Evolutionary conservation across 2,888 invertebrate genomes (phyloP).

Genomic region (Acleris holmiana): DNA sequence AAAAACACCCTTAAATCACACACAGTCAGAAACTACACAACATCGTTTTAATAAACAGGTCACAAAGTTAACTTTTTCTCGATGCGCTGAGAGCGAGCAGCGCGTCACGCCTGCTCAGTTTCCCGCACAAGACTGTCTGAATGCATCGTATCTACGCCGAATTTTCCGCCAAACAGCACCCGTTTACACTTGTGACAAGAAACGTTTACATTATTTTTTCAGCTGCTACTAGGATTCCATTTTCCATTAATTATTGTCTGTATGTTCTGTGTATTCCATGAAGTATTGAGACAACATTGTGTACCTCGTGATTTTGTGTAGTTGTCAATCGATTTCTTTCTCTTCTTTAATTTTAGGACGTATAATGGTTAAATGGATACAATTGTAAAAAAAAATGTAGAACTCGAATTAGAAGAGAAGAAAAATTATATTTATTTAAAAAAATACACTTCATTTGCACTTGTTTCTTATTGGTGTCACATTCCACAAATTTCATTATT

Average conservation of each 20-base stretch:
- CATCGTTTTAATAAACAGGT: not conserved
- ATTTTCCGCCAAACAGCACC: conserved; percentile 29
- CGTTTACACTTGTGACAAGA: conserved; percentile 22
- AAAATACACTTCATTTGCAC: too few species aligned
- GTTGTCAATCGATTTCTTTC: too few species aligned
- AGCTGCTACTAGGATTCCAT: conserved; percentile 24
- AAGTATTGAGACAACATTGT: not conserved
- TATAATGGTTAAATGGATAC: too few species aligned
- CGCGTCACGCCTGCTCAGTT: conserved; percentile 17
- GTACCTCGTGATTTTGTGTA: too few species aligned
- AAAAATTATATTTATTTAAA: too few species aligned
- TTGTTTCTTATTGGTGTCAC: too few species aligned
- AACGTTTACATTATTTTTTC: conserved; percentile 24
- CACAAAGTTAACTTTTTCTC: conserved; percentile 10
- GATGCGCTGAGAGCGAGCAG: not conserved
- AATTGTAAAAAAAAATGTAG: too few species aligned
- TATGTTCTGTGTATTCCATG: too few species aligned
- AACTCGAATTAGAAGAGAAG: too few species aligned
- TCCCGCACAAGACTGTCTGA: conserved; percentile 30
- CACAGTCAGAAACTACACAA: not conserved
- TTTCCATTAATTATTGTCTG: conserved; percentile 13
- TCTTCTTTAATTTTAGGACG: too few species aligned
- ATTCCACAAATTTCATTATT: too few species aligned
- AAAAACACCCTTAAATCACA: not conserved
- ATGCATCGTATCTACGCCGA: conserved; percentile 25